A percentile compares a stretch with the other conserved stretches of the same genome.
phyloP scores from a whole-genome alignment of 2,888 invertebrate genomes.

The Tetranychus truncatus region DNA sequence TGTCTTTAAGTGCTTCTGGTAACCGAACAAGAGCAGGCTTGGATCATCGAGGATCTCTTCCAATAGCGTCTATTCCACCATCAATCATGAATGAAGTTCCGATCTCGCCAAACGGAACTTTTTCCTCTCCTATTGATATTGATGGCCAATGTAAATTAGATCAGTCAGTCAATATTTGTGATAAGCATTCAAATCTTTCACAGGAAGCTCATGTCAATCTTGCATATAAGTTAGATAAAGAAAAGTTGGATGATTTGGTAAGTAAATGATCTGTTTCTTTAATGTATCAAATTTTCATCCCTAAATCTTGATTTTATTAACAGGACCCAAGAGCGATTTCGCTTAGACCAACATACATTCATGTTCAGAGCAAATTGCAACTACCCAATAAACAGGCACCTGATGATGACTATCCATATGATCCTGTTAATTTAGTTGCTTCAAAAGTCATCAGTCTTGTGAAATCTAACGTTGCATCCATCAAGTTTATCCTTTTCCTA shows the following conservation, averaged over 20 bases:
- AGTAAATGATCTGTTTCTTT: neutral
- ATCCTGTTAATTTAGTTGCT: neutral
- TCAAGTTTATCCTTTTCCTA: neutral
- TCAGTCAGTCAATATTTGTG: neutral
- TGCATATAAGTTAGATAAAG: neutral
- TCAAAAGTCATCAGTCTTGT: neutral
- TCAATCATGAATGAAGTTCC: neutral
- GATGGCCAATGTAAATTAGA: neutral
- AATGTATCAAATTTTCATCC: neutral
- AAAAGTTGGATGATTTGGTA: neutral
- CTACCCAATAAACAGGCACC: neutral
- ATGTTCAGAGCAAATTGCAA: neutral
- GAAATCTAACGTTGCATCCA: neutral
- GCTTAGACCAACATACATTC: neutral
- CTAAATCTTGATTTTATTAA: neutral
- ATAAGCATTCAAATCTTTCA: neutral
- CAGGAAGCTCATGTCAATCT: neutral
- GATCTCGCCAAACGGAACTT: neutral
- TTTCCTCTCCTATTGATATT: neutral
- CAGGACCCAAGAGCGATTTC: neutral
- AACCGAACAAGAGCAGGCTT: neutral
- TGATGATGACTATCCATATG: neutral
- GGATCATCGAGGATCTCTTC: neutral
- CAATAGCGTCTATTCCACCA: neutral
- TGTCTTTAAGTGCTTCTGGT: neutral